A percentile compares a stretch with the other conserved stretches of the same genome.
Conservation (phyloP, 2,797 vertebrate species). For the Gambusia yucatana region DNA sequence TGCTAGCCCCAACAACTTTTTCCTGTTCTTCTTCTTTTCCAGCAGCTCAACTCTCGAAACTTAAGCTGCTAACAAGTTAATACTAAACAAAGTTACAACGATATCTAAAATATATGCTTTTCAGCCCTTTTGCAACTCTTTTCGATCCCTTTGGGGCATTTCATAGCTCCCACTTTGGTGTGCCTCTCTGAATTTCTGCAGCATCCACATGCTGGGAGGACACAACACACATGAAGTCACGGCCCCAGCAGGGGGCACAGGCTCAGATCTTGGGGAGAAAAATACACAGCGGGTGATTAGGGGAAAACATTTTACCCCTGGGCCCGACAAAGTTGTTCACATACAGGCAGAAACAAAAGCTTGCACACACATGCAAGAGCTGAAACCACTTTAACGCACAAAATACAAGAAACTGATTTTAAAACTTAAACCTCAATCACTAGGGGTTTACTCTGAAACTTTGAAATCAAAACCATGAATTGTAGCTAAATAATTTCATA, state of each 20-base stretch:
- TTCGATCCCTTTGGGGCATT: conserved; percentile 49
- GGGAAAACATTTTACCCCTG: conserved; percentile 62
- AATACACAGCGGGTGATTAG: conserved; percentile 49
- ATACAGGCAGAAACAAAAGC: conserved; percentile 10
- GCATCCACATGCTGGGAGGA: conserved; percentile 38
- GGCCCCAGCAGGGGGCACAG: conserved; percentile 51
- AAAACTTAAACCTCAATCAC: not conserved
- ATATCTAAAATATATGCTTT: conserved; percentile 2
- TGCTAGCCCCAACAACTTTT: not conserved
- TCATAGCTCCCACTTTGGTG: conserved; percentile 42
- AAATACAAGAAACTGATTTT: conserved; percentile 15
- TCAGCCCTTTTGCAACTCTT: conserved; percentile 14
- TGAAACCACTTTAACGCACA: conserved; percentile 10
- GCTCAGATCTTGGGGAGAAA: conserved; percentile 43
- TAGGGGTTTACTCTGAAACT: not conserved
- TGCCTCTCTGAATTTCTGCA: conserved; percentile 40
- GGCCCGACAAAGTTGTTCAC: conserved; percentile 26
- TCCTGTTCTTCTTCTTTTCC: not conserved
- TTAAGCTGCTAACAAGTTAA: conserved; percentile 18
- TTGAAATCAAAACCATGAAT: not conserved
- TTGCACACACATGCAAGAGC: conserved; percentile 5
- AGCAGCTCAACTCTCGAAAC: not conserved
- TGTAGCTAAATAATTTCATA: not conserved
- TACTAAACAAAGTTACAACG: not conserved
- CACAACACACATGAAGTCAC: conserved; percentile 24